Conservation (phyloP, 64 coral and sea anemone genomes). For the Pachyseris speciosa region DNA sequence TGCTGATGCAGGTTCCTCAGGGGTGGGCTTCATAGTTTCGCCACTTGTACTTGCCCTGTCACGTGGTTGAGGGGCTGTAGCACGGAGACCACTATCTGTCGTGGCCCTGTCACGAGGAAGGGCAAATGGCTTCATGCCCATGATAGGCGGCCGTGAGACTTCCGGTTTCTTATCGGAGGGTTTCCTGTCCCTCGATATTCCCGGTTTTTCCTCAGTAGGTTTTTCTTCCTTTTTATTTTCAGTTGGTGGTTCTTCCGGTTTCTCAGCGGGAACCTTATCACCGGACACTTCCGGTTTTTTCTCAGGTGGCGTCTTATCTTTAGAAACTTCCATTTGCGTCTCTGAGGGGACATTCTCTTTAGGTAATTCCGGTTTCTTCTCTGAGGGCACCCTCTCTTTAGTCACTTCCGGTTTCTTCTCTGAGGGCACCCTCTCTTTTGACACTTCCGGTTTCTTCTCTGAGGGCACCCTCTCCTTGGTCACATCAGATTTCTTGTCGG, state of each 20-base stretch:
- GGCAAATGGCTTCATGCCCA: constrained; percentile 32
- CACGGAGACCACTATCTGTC: neutral
- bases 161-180: constrained; percentile 1
- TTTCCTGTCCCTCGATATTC: neutral
- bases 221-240: neutral
- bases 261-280: constrained; percentile 24
- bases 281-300: neutral
- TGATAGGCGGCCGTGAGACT: neutral
- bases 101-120: neutral
- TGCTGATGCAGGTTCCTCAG: neutral
- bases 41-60: neutral
- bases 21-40: neutral
- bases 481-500: neutral
- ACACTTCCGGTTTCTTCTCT: constrained; percentile 12
- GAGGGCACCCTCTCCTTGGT: neutral
- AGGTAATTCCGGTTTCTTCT: neutral
- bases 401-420: constrained; percentile 28
- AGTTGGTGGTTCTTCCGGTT: neutral
- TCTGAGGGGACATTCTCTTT: neutral
- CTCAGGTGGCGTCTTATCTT: neutral
- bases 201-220: neutral
- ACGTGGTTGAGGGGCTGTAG: neutral
- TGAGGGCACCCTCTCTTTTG: neutral
- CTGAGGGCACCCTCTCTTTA: neutral
- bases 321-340: neutral